Evolutionary conservation across 2,888 invertebrate genomes (phyloP), one percentile per base, ranked within the genome.

Genomic region (Tetheella fluctuosa): DNA sequence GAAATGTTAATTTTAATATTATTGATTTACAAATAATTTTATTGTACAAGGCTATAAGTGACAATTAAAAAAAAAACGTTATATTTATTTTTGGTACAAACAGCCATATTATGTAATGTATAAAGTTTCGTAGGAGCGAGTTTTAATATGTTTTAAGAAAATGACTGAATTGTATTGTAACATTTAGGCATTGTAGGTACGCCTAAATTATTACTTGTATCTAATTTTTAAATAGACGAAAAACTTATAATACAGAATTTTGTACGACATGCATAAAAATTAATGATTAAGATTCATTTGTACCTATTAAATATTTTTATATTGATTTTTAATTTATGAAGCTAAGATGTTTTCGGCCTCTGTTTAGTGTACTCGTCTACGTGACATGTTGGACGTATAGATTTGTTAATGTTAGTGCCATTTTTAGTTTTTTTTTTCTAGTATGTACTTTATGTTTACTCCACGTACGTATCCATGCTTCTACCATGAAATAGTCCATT

Each of bases 121-220:
- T 53, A 69, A 68, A 67, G 63, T 73, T 69, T 61, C 23, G 54
- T 59, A 61, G 57, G 63, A 52, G 37, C 54, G 57, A 59, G 34
- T 73, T 68, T 83, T 78, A 82, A 81, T 79, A 81, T 78, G 81
- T 85, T 88, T 87, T 88, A 89, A 87, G 87, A 84, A 83, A 89
- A 86, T 85, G 90, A 90, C 91, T 91, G 91, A 91, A 81, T 84
- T 83, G 81, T 89, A 87, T 81, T 78, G 79, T 81, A 55, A 34
- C 83, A 73, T 81, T 78, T 88, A 87, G 88, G 88, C 88, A 74
- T 85, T 84, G 80, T 87, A 84, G 83, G 83, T 83, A 84, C 79
- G 87, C 86, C 86, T 85, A 83, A 82, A 84, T 81, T 84, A 81
- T 82, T 84, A 81, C 82, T 83, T 81, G 79, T 83, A 81, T 79